A percentile compares a stretch with the other conserved stretches of the same genome.
These are phyloP conservation scores for Gymnarchus niloticus DNA, from an alignment of 2,113 vertebrate species.

Conservation along the genomic window DNA sequence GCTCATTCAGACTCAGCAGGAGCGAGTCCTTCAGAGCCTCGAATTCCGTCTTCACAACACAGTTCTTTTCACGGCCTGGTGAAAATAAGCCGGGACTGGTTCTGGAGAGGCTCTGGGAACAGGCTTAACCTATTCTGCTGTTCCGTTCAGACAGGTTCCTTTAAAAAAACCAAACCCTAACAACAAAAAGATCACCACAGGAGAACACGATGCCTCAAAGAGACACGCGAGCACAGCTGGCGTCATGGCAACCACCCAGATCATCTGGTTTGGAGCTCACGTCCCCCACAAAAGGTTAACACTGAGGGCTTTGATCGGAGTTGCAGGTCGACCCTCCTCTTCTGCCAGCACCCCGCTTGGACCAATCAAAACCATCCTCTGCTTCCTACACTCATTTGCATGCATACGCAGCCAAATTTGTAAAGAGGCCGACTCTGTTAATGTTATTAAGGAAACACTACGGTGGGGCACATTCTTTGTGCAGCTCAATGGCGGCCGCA, in stretches of 20 bases:
- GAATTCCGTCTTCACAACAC: not conserved
- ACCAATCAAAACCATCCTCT: slow-evolving; percentile 24
- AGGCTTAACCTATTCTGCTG: not conserved
- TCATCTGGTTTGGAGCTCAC: slow-evolving; percentile 28
- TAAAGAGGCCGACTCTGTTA: not conserved
- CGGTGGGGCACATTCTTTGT: not conserved
- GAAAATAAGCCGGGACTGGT: not conserved
- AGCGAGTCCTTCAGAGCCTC: not conserved
- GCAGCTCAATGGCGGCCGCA: not conserved
- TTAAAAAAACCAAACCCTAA: not conserved
- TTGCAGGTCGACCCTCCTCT: not conserved
- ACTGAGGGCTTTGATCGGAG: slow-evolving; percentile 19
- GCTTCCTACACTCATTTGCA: slow-evolving; percentile 10
- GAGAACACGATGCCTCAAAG: not conserved
- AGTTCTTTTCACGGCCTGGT: not conserved
- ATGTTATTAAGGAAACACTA: not conserved
- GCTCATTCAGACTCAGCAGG: not conserved
- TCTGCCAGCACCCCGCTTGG: slow-evolving; percentile 1
- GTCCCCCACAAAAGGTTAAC: slow-evolving; percentile 9
- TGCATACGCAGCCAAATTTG: not conserved
- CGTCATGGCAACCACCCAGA: not conserved
- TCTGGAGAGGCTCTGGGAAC: not conserved
- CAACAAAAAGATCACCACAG: not conserved
- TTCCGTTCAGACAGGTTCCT: not conserved
- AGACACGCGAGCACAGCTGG: not conserved